Evolutionary conservation across 37 sponge, comb jelly and placozoan genomes (phyloP).

Genomic region (Bolinopsis microptera): DNA sequence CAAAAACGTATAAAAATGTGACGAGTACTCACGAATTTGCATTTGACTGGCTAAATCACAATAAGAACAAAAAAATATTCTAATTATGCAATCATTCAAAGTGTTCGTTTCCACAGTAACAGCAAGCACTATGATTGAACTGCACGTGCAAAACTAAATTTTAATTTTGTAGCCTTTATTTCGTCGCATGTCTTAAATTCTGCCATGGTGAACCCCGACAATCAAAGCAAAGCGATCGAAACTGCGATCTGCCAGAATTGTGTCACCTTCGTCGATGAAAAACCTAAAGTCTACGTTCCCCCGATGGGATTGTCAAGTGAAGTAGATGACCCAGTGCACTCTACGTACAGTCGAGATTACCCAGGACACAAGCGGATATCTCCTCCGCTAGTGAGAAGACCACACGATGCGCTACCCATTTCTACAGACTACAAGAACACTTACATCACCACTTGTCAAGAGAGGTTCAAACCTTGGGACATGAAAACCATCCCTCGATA

Average conservation of each 20-base stretch:
- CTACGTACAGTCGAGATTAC: conserved; percentile 20
- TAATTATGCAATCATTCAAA: no score
- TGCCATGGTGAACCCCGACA: background rate
- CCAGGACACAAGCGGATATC: conserved; percentile 61
- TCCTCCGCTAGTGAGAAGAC: conserved; percentile 20
- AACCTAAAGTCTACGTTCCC: background rate
- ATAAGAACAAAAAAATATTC: no score
- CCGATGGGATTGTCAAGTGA: background rate
- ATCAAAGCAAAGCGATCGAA: background rate
- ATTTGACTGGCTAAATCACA: no score
- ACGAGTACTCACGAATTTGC: no score
- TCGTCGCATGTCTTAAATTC: background rate
- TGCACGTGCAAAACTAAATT: background rate
- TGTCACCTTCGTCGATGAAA: background rate
- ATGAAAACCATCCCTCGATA: conserved; percentile 21
- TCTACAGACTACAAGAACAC: conserved; percentile 4
- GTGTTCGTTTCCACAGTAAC: background rate
- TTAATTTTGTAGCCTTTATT: background rate
- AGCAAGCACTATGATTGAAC: background rate
- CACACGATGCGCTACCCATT: conserved; percentile 48
- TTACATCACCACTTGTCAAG: conserved; percentile 61
- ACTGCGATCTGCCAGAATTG: background rate
- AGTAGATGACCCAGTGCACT: background rate
- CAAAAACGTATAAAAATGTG: no score
- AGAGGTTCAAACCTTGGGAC: conserved; percentile 60